These are phyloP conservation scores for Pemphigus obesinymphae DNA, from an alignment of 1,140 invertebrate genomes.

Conservation along the genomic window DNA sequence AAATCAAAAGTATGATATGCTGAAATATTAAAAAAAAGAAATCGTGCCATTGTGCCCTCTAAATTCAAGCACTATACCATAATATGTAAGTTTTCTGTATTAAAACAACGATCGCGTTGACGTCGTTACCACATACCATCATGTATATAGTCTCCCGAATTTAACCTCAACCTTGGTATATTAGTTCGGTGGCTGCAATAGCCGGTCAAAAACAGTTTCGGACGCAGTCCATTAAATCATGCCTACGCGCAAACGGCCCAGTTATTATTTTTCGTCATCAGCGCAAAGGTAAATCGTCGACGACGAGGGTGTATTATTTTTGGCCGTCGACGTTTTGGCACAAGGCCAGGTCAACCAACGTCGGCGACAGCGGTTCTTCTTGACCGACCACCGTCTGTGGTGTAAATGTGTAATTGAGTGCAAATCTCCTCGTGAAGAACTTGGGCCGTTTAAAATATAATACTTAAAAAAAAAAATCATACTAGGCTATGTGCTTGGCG, in stretches of 20 bases:
- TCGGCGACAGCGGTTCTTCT: not conserved
- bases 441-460: not conserved
- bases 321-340: not conserved
- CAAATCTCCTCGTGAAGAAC: not conserved
- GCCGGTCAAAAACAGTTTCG: not conserved
- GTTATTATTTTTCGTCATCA: not conserved
- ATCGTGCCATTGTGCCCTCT: no score
- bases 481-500: not conserved
- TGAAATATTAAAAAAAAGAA: no score
- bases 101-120: no score
- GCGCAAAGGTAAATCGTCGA: not conserved
- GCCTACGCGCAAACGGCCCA: not conserved
- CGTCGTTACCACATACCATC: no score
- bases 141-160: not conserved
- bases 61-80: no score
- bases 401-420: no score
- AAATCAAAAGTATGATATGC: no score
- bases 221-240: not conserved
- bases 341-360: not conserved
- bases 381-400: not conserved
- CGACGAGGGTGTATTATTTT: slow-evolving; percentile 12
- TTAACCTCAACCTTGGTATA: not conserved
- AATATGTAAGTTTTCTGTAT: no score
- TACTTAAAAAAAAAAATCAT: not conserved
- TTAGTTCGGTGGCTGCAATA: no score